These are phyloP conservation scores for Agapornis canus DNA, from an alignment of 2,797 vertebrate genomes.

Conservation along the genomic window DNA sequence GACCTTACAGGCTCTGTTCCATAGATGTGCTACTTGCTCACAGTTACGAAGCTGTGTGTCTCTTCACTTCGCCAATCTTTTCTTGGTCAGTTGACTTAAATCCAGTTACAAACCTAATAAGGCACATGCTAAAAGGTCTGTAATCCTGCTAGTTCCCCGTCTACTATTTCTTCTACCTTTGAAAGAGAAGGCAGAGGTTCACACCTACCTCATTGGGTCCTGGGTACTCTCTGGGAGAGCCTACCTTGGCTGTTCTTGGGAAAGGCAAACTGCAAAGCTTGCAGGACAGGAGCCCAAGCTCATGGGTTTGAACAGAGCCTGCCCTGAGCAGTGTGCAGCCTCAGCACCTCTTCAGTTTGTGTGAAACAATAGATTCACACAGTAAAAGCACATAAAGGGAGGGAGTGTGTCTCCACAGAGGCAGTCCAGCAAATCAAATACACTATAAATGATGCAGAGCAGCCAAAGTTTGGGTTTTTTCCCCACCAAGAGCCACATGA, in stretches of 20 bases:
- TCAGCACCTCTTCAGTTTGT: neutral
- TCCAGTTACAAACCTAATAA: neutral
- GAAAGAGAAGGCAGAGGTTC: neutral
- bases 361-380: rapidly evolving
- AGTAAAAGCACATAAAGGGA: neutral
- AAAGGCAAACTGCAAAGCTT: neutral
- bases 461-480: neutral
- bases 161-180: neutral
- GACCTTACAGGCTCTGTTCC: neutral
- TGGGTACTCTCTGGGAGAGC: neutral
- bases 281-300: neutral
- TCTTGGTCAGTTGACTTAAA: neutral
- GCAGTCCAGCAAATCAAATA: neutral
- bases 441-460: neutral
- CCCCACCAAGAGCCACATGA: neutral
- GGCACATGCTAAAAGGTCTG: neutral
- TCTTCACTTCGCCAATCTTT: neutral
- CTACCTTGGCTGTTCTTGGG: rapidly evolving
- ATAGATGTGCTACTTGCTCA: neutral
- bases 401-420: neutral
- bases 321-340: neutral
- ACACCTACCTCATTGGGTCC: neutral
- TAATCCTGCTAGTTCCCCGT: neutral
- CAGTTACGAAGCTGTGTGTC: neutral
- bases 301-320: neutral